Percentiles rank a stretch among this genome's conserved stretches.
These are phyloP conservation scores for Unio pictorum DNA, from an alignment of 2,888 invertebrate species.

Conservation along the genomic window DNA sequence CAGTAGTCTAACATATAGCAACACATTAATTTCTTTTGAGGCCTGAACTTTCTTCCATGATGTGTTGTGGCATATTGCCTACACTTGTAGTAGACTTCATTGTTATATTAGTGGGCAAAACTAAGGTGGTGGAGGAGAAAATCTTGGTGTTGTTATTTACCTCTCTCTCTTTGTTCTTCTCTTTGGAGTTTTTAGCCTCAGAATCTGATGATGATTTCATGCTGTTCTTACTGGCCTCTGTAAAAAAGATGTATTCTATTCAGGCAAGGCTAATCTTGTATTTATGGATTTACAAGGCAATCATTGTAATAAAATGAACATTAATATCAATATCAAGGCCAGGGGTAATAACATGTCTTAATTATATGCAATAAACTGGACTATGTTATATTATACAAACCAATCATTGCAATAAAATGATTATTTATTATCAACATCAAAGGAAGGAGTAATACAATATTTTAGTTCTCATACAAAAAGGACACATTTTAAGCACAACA, in stretches of 20 bases:
- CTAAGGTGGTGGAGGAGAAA: slow-evolving; percentile 19
- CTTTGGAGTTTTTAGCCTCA: slow-evolving; percentile 30
- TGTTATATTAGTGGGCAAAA: slow-evolving; percentile 4
- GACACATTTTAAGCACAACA: background rate
- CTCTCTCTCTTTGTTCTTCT: slow-evolving; percentile 26
- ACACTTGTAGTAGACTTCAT: slow-evolving; percentile 17
- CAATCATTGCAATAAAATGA: no score
- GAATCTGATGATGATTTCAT: slow-evolving; percentile 34
- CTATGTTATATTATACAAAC: background rate
- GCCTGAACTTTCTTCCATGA: slow-evolving; percentile 49
- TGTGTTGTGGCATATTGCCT: slow-evolving; percentile 53
- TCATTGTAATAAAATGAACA: no score
- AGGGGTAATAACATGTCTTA: no score
- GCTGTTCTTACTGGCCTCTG: slow-evolving; percentile 38
- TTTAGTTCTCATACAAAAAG: background rate
- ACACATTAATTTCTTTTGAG: no score
- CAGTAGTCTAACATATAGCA: no score
- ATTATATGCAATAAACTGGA: no score
- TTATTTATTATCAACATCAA: no score
- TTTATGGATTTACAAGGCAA: no score
- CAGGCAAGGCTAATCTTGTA: background rate
- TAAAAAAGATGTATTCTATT: background rate
- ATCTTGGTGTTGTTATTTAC: slow-evolving; percentile 34
- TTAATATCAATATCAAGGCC: no score
- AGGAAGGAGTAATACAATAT: no score